Base-by-base conservation (phyloP, 2,113 vertebrate species). In the Haliaeetus leucogaster region DNA sequence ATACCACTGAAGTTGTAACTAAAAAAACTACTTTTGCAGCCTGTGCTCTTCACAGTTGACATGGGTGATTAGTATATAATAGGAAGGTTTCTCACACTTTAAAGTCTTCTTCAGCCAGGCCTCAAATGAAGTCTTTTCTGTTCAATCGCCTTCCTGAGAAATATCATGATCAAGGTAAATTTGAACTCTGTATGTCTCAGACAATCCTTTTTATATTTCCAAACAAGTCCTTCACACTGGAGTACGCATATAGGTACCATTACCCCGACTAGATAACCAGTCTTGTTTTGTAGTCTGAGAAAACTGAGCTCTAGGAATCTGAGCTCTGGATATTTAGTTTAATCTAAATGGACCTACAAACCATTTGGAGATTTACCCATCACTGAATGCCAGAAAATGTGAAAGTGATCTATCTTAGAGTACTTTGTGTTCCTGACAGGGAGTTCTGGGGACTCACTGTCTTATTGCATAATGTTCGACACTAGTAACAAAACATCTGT, bases 391-490 rank as follows among this genome's bases (percentile, higher is more conserved):
- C 95, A 96, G 89, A 95, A 96, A 97, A 85, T 85, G 86, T 23
- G 78, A 95, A 95, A 96, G 14, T 77, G 70, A 94, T 93, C 67
- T 65, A 9, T 95, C 87, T 93, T 80, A 38, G 45, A 96, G 94
- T 88, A 95, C 93, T 90, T 65, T 71, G 61, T 97, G 96, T 97
- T 96, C 94, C 68, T 90, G 62, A 93, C 87, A 66, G 48, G n/a
- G 72, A 86, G 86, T 95, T 96, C 82, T 96, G 68, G 82, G 65
- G 91, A 93, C 77, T 93, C 53, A 50, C 38, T 93, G 38, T 89
- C 72, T 95, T 92, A 95, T 97, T 96, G 90, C 91, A 74, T 91
- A 95, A 95, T 80, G 43, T 19, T 92, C 58, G 86, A 91, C 58
- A 77, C 66, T 22, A 81, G 47, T 65, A 83, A 82, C 89, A 85